Base-by-base conservation (phyloP, 2,113 vertebrate genomes). In the Strigops habroptila region DNA sequence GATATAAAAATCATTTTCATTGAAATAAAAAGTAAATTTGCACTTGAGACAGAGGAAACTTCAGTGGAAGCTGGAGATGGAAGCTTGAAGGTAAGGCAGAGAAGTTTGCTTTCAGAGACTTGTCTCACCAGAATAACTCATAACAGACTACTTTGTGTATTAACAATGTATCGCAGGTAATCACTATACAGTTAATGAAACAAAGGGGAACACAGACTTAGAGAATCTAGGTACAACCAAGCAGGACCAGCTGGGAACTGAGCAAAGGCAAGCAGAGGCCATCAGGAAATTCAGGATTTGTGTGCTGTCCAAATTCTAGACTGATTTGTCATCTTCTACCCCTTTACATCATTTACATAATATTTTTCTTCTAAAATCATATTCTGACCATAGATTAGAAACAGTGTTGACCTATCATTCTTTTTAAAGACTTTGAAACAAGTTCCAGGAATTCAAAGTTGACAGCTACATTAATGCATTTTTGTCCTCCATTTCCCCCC, bases 11-110 rank as follows among this genome's bases (percentile, higher is more conserved):
- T 48, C 60, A 37, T 48, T 88, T 63, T 62, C 4, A 67, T 59
- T 64, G 7, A 77, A 75, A 75, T 41, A 88, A 65, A 78, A 90
- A 16, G 22, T 37, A 80, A 43, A 55, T n/a, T 60, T 52, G 9
- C 24, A 79, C 0, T 0, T 6, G 14, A 90, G 12, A 63, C 0
- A 8, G 9, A 14, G 5, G 37, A 90, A 82, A 48, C 28, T 41
- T n/a, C 35, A 73, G 19, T 30, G 28, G 65, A 85, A 64, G 6
- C 30, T 76, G 14, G 30, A 81, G 28, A 62, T 13, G 25, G 60
- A 79, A 86, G 28, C 22, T 49, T 57, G 19, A 87, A 82, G 24
- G 16, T 27, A 78, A 84, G 13, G 9, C 28, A 75, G 19, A 60
- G 28, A 78, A 62, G 5, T 49, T 83, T 68, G 14, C 12, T 92